phyloP scores from a whole-genome alignment of 1,140 invertebrate genomes.

The Samia ricini region DNA sequence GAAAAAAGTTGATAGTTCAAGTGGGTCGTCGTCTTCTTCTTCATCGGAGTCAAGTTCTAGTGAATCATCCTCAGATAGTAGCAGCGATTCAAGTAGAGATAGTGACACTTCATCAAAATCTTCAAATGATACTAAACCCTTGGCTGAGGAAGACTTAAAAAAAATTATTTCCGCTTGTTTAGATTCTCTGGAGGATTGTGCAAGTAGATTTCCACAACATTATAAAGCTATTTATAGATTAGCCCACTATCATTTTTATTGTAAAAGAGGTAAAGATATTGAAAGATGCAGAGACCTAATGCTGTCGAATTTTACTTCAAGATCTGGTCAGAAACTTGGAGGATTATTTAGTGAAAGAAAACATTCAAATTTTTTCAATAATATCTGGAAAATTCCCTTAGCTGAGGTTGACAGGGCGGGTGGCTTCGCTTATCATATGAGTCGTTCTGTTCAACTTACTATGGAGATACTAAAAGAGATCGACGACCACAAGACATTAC shows the following conservation, averaged over 20 bases:
- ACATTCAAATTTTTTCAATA: conserved; percentile 93
- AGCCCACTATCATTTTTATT: conserved; percentile 90
- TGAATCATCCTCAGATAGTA: conserved; percentile 65
- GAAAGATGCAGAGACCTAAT: conserved; percentile 85
- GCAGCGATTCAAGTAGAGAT: conserved; percentile 60
- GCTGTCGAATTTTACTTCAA: conserved; percentile 82
- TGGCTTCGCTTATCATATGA: conserved; percentile 95
- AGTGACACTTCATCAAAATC: conserved; percentile 60
- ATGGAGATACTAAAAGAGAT: conserved; percentile 89
- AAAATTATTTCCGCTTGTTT: conserved; percentile 80
- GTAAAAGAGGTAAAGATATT: conserved; percentile 82
- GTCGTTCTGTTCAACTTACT: conserved; percentile 87
- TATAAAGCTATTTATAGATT: conserved; percentile 95
- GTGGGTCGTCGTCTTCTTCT: conserved; percentile 54
- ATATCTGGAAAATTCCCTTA: conserved; percentile 94
- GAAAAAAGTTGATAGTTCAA: conserved; percentile 57
- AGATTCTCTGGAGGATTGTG: conserved; percentile 89
- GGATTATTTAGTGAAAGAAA: conserved; percentile 93
- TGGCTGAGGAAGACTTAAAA: conserved; percentile 68
- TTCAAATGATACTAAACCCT: conserved; percentile 44
- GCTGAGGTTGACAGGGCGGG: conserved; percentile 94
- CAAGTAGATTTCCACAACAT: conserved; percentile 91
- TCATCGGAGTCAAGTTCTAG: conserved; percentile 69
- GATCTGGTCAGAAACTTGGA: conserved; percentile 81
- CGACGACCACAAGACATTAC: conserved; percentile 88